Evolutionary conservation across 2,888 invertebrate species (phyloP), one percentile per base, ranked within the genome.

Genomic region (Chrysolina haemoptera): DNA sequence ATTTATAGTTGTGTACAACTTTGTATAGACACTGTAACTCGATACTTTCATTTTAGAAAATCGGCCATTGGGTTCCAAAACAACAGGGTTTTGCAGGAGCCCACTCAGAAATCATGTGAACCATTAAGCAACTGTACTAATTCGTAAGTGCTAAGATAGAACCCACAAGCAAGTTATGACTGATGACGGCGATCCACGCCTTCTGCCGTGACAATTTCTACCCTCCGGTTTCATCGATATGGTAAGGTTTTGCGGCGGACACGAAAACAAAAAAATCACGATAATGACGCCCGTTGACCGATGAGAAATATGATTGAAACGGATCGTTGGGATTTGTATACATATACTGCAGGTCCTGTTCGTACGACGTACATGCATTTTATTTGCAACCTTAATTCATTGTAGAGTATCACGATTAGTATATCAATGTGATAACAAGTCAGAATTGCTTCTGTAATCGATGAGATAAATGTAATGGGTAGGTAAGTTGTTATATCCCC

Each of bases 111-210:
- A 22, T n/a, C 14, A 55, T 35, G n/a, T n/a, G n/a, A 11, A n/a
- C 4, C 46, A 18, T 46, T 16, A 27, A 48, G 41, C 70, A 14
- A 53, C 70, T 14, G 41, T 64, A 55, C 70, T 70, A 64, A 12
- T 11, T n/a, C 22, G 20, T 27, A 64, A 55, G 74, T 80, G 76
- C 79, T 77, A 79, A 82, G 82, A 84, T 83, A 83, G 79, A 73
- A 53, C 80, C 79, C 35, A 16, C 59, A 27, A 59, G 59, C 59
- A 59, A 59, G 59, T 86, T 87, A 87, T 87, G 87, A 87, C 86
- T 87, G 87, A 87, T 87, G 87, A 86, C 86, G 86, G 84, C 79
- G 83, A 82, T 86, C 86, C 87, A 86, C 87, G 87, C 86, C 87
- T 85, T 85, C 82, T 86, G 84, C 82, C 85, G 86, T 86, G 86